Evolutionary conservation across 2,113 vertebrate species (phyloP).

Genomic region (Eurypyga helias): DNA sequence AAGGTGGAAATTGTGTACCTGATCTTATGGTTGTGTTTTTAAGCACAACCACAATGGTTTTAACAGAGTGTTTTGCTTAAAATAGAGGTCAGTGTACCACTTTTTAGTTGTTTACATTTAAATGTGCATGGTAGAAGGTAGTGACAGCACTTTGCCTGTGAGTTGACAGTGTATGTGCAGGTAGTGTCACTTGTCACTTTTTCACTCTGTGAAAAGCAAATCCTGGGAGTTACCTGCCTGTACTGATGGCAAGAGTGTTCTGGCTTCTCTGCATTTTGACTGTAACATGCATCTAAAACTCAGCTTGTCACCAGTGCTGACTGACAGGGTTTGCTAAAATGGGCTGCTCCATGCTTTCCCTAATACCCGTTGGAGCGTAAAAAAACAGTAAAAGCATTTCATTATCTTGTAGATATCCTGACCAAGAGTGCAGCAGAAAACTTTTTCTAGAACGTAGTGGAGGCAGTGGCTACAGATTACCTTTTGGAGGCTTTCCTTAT

Average conservation of each 20-base stretch:
- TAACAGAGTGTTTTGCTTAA: neutral
- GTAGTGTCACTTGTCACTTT: neutral
- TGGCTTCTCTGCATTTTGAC: neutral
- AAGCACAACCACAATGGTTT: neutral
- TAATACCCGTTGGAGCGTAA: fast-evolving
- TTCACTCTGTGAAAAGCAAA: neutral
- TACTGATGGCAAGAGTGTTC: neutral
- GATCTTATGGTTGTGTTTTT: neutral
- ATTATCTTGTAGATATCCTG: neutral
- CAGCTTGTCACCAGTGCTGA: neutral
- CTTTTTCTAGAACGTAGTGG: neutral
- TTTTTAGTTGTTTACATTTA: neutral
- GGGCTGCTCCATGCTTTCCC: neutral
- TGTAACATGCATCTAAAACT: neutral
- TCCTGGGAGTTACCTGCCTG: neutral
- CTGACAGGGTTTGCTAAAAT: neutral
- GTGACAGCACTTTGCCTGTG: neutral
- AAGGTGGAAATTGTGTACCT: slow-evolving; percentile 15
- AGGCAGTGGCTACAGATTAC: neutral
- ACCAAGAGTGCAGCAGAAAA: neutral
- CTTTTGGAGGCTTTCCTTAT: neutral
- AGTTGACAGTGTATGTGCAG: neutral
- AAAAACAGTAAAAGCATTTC: too few species aligned
- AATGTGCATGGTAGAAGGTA: neutral
- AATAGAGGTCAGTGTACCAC: neutral